These are phyloP conservation scores for Scaptomyza tumidula DNA, from an alignment of 2,888 invertebrate genomes.

Conservation along the genomic window DNA sequence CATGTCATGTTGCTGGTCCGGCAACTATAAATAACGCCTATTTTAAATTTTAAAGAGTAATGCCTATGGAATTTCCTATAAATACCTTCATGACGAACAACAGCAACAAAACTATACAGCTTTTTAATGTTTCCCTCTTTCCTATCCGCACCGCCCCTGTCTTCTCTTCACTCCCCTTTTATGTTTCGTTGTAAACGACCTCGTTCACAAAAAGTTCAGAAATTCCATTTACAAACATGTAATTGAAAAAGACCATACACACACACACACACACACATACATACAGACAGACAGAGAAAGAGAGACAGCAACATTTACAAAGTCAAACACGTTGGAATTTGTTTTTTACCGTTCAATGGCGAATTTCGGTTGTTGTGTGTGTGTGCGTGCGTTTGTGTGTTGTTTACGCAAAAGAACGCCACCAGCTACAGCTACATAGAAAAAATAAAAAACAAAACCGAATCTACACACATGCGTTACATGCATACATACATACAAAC, in stretches of 20 bases:
- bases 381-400: slow-evolving; percentile 35
- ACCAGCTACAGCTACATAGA: slow-evolving; percentile 53
- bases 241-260: slow-evolving; percentile 73
- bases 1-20: slow-evolving; percentile 50
- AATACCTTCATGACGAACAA: slow-evolving; percentile 72
- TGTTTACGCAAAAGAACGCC: slow-evolving; percentile 68
- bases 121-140: slow-evolving; percentile 49
- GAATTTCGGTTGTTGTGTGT: slow-evolving; percentile 53
- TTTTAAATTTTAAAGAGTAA: slow-evolving; percentile 63
- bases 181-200: slow-evolving; percentile 73
- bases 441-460: slow-evolving; percentile 17
- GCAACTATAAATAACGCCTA: slow-evolving; percentile 69
- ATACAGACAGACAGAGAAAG: neutral
- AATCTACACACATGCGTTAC: slow-evolving; percentile 16
- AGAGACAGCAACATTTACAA: slow-evolving; percentile 36
- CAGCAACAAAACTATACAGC: slow-evolving; percentile 30
- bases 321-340: slow-evolving; percentile 73
- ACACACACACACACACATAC: slow-evolving; percentile 35
- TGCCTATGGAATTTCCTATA: slow-evolving; percentile 75
- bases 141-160: neutral
- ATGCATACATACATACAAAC: slow-evolving; percentile 19
- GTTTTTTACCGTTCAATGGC: slow-evolving; percentile 76
- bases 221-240: slow-evolving; percentile 77
- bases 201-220: slow-evolving; percentile 76
- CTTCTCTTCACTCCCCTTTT: slow-evolving; percentile 20